Conservation (phyloP, 2,113 vertebrate species). For the Phoenicopterus ruber region DNA sequence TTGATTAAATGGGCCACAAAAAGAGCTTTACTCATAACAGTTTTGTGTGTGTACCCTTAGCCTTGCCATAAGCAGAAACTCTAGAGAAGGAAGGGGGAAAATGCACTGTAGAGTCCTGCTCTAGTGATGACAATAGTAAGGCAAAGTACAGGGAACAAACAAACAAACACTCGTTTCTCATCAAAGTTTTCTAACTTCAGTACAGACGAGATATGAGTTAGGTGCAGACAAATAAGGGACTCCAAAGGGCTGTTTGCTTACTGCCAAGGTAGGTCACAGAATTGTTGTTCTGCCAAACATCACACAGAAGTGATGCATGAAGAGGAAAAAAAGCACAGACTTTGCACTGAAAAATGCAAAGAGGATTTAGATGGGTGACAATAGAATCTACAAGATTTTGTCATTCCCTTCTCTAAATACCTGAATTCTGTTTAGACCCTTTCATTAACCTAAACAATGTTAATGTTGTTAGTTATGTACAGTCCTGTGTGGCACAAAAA, state of each 20-base stretch:
- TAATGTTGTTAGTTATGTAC: neutral
- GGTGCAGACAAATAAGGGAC: neutral
- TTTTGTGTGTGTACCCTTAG: neutral
- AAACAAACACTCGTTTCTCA: accelerated
- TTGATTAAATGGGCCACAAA: neutral
- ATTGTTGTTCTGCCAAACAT: neutral
- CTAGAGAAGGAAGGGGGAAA: neutral
- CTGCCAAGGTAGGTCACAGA: neutral
- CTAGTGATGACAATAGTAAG: neutral
- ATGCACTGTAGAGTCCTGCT: neutral
- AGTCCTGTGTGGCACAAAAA: neutral
- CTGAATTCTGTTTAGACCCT: neutral
- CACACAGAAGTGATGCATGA: neutral
- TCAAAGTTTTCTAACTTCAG: neutral
- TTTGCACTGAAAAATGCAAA: neutral
- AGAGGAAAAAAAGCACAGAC: neutral
- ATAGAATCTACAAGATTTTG: neutral
- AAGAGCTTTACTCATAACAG: neutral
- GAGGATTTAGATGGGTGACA: neutral
- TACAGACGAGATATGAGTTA: neutral
- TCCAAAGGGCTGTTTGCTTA: neutral
- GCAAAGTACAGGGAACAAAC: neutral
- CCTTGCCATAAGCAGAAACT: neutral
- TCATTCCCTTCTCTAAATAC: neutral
- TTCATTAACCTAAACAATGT: neutral